A percentile compares a stretch with the other conserved stretches of the same genome.
Evolutionary conservation across 2,888 invertebrate species (phyloP).

Genomic region (Spatulosminthurus flaviceps): DNA sequence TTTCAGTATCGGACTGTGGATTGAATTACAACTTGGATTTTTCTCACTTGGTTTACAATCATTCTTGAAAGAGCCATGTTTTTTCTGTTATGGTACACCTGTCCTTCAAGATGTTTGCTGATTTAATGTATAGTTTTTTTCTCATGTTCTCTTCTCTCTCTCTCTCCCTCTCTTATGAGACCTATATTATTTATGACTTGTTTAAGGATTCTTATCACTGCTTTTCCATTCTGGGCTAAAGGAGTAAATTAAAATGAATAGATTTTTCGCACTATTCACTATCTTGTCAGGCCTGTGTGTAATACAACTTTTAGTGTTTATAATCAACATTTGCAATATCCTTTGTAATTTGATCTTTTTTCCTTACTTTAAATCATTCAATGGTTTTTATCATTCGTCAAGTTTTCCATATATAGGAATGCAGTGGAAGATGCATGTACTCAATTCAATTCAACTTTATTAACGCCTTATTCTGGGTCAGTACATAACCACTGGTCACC

Average conservation of each 20-base stretch:
- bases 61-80: not conserved
- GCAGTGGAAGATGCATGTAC: no score
- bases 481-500: no score
- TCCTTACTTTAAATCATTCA: no score
- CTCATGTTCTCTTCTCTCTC: no score
- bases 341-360: not conserved
- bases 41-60: not conserved
- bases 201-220: constrained; percentile 10
- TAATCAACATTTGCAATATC: not conserved
- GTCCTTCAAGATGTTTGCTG: not conserved
- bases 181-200: not conserved
- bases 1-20: not conserved
- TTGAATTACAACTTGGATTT: constrained; percentile 14
- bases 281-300: not conserved
- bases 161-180: not conserved
- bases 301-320: not conserved
- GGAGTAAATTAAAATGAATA: not conserved
- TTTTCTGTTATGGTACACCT: not conserved
- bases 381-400: no score
- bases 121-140: not conserved
- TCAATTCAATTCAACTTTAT: no score
- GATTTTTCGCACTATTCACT: constrained; percentile 3
- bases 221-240: not conserved
- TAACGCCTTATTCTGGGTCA: no score
- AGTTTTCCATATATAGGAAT: no score